Base-by-base conservation (phyloP, 2,113 vertebrate species). In the Falcunculus frontatus region DNA sequence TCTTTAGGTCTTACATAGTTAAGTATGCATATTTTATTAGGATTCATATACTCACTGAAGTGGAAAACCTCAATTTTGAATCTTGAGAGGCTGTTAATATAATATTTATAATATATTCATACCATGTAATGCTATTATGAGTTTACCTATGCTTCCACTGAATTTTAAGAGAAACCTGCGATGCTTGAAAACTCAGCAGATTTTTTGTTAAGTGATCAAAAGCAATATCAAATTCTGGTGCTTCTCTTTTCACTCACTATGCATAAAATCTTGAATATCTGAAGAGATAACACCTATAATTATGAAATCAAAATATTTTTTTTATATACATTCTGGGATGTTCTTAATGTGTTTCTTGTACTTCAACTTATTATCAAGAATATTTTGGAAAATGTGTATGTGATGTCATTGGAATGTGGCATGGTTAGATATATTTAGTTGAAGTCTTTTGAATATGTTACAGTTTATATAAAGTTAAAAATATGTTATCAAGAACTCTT, bases 51-150 rank as follows among this genome's bases (percentile, higher is more conserved):
- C 78, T 95, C 67, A 83, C 42, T 74, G 67, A 93, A 88, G 67
- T 74, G 59, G 59, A 94, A 94, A 94, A 77, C 64, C 35, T 76
- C 59, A 64, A 74, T 80, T 93, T 93, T 93, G 39, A 80, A 30
- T 32, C 33, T 75, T 52, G 27, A 80, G 50, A 46, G 33, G 16
- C 19, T 93, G 16, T 77, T 94, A 90, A 84, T 96, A 46, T 57
- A 88, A 77, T 83, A 93, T 80, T 50, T 86, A 23, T 59, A 92
- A 88, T 77, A 69, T 73, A 97, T 94, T 94, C 88, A 65, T 80
- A 68, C 52, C 75, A 55, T 84, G 83, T 57, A 88, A 46, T 83
- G 42, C 16, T 70, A 39, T 89, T 91, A 94, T 35, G 21, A 69
- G 42, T 88, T 96, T 94, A 90, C 73, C 17, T 84, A 29, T 78